Percentiles rank a stretch among this genome's conserved stretches.
phyloP scores from a whole-genome alignment of 2,113 vertebrate genomes.

The Daphoenositta chrysoptera region DNA sequence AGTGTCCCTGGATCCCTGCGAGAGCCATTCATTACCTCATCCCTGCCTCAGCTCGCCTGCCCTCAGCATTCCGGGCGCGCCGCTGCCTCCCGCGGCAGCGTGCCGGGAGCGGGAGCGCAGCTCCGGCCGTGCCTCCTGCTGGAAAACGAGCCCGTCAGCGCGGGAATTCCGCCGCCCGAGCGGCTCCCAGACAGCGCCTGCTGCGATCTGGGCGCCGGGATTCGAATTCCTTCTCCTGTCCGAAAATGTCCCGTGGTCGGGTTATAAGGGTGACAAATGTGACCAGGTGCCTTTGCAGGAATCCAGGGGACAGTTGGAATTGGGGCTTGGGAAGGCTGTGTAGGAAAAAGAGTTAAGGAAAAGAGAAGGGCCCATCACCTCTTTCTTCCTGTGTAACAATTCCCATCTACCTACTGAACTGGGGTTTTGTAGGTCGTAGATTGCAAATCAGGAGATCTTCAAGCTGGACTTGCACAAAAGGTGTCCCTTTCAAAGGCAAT shows the following conservation, averaged over 20 bases:
- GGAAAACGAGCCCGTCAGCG: neutral
- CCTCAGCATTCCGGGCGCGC: slow-evolving; percentile 1
- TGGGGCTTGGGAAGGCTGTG: neutral
- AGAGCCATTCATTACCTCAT: slow-evolving; percentile 49
- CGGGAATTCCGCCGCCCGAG: neutral
- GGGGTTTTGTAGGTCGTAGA: neutral
- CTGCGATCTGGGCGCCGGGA: neutral
- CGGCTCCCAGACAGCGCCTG: neutral
- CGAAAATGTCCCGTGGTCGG: neutral
- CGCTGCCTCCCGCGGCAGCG: neutral
- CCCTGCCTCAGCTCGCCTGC: neutral
- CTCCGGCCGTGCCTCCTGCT: neutral
- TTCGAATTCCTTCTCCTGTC: neutral
- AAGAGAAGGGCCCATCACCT: neutral
- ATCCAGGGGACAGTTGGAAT: neutral
- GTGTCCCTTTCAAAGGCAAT: neutral
- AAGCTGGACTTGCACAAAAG: neutral
- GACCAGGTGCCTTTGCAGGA: neutral
- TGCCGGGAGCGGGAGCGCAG: neutral
- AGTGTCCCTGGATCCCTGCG: neutral
- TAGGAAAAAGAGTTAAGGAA: neutral
- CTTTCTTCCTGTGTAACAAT: neutral
- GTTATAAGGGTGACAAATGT: neutral
- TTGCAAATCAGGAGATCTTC: neutral
- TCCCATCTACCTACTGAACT: accelerated